Base-by-base conservation (phyloP, 1,140 invertebrate genomes). In the Lordiphosa mommai region DNA sequence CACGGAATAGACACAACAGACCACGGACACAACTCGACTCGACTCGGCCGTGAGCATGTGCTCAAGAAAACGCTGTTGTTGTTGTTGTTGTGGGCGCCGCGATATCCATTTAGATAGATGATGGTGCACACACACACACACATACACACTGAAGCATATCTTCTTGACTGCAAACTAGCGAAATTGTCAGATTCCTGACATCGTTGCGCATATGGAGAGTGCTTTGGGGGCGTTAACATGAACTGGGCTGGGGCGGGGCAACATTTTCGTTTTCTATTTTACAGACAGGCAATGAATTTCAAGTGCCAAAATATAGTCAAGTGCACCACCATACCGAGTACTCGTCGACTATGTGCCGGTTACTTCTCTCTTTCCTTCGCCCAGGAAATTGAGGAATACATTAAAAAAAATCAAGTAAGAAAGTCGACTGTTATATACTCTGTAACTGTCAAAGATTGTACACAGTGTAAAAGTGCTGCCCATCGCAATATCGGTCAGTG, bases 81-180 rank as follows among this genome's bases (percentile, higher is more conserved):
- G 4, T 47, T 38, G 38, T 29, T 61, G 63, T 53, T 52, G 58
- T 52, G 38, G 32, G 23, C 34, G 8, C 38, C 61, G 66, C 53
- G 71, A 80, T 76, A 80, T 76, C 61, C 76, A 82, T 82, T 80
- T 61, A 84, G 61, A 84, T 84, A 64, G 48, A 84, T 84, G 71
- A 82, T 84, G 51, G 48, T 50, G 55, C 70, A 61, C 43, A 30
- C 43, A 29, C 43, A 30, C 43, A 30, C 2, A 32, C 32, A 48
- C 7, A 2, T 14, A 34, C 32, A 9, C 27, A 27, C 29, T 13
- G 10, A 30, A 10, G 29, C 27, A 47, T 23, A 6, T 23, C 27
- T 30, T 13, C 41, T 23, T 16, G 32, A n/a, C 34, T 27, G 40
- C 32, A 51, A 44, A 47, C 48, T 53, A 48, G 20, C 48, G n/a